phyloP scores from a whole-genome alignment of 2,888 invertebrate species.

The Amphipyra tragopoginis region DNA sequence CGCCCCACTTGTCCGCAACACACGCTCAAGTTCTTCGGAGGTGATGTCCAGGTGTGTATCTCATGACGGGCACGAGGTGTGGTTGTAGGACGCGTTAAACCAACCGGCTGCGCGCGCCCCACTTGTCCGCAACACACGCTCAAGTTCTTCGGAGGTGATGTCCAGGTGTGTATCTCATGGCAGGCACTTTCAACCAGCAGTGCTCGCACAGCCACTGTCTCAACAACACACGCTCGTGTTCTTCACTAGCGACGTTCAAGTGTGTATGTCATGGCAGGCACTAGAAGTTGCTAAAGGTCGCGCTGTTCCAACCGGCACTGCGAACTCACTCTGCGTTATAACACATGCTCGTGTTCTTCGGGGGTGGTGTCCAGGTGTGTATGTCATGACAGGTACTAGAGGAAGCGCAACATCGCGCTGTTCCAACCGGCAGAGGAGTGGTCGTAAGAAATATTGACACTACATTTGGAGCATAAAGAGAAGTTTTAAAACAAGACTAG shows the following conservation, averaged over 20 bases:
- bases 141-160: slow-evolving; percentile 96
- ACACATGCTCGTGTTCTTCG: slow-evolving; percentile 94
- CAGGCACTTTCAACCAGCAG: too few relatives aligned
- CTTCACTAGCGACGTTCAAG: too few relatives aligned
- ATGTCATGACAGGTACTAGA: background rate
- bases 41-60: slow-evolving; percentile 93
- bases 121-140: slow-evolving; percentile 88
- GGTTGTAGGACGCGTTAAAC: slow-evolving; percentile 93
- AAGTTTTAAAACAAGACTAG: too few relatives aligned
- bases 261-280: slow-evolving; percentile 77
- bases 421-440: too few relatives aligned
- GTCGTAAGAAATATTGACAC: too few relatives aligned
- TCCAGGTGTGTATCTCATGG: slow-evolving; percentile 90
- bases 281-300: slow-evolving; percentile 93
- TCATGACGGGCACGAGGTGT: background rate
- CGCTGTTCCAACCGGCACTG: slow-evolving; percentile 92
- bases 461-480: too few relatives aligned
- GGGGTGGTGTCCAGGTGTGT: slow-evolving; percentile 95
- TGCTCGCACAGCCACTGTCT: too few relatives aligned
- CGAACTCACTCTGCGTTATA: slow-evolving; percentile 75
- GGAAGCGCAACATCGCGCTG: too few relatives aligned
- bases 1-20: slow-evolving; percentile 79
- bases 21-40: slow-evolving; percentile 95
- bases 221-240: too few relatives aligned
- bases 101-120: slow-evolving; percentile 89